A percentile compares a stretch with the other conserved stretches of the same genome.
Conservation (phyloP, 1,140 invertebrate species). For the Drosophila novamexicana region DNA sequence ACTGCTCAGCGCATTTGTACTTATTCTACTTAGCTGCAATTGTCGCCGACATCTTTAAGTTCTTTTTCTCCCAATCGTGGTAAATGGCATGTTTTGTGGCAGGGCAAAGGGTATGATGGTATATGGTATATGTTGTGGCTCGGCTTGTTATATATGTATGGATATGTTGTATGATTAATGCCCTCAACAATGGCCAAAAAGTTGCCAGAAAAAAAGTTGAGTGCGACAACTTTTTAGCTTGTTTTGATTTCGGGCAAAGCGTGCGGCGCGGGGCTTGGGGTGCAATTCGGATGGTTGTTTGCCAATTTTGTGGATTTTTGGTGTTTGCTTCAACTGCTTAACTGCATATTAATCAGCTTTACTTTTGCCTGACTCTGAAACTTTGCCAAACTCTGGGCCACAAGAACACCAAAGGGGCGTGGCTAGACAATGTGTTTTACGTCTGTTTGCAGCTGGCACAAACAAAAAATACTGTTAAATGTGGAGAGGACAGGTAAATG, state of each 20-base stretch:
- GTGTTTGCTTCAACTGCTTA: constrained; percentile 50
- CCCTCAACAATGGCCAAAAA: constrained; percentile 42
- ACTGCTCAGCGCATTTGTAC: constrained; percentile 4
- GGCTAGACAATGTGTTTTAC: constrained; percentile 16
- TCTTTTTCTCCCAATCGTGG: constrained; percentile 11
- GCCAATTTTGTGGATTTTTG: constrained; percentile 39
- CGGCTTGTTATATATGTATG: constrained; percentile 32
- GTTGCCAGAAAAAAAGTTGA: constrained; percentile 32
- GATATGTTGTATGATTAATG: constrained; percentile 50
- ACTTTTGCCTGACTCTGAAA: constrained; percentile 31
- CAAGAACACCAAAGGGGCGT: constrained; percentile 64
- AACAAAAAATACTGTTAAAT: background rate
- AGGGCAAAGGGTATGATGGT: background rate
- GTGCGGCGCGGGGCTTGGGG: background rate
- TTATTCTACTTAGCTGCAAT: constrained; percentile 12
- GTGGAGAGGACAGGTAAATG: too few species aligned
- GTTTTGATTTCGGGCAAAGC: constrained; percentile 39
- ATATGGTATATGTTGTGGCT: background rate
- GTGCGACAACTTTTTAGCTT: constrained; percentile 53
- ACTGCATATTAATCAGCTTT: constrained; percentile 59
- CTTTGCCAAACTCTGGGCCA: constrained; percentile 45
- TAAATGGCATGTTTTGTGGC: background rate
- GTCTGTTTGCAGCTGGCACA: constrained; percentile 4
- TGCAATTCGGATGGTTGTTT: background rate
- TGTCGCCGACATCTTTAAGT: constrained; percentile 25